A percentile compares a stretch with the other conserved stretches of the same genome.
These are phyloP conservation scores for Chaitophorus viminalis DNA, from an alignment of 2,888 invertebrate species.

Conservation along the genomic window DNA sequence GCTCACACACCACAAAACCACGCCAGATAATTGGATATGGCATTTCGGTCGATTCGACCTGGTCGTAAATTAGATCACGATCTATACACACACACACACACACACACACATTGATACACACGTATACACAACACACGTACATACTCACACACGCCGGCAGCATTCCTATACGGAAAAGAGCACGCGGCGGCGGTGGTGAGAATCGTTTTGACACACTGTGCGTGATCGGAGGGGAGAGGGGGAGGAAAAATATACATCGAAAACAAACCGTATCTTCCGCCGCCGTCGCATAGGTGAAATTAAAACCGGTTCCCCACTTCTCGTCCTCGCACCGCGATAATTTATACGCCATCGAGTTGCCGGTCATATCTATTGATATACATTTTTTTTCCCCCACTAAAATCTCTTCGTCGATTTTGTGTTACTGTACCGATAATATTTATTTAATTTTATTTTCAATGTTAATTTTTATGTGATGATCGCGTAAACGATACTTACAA, in stretches of 20 bases:
- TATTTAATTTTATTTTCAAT: neutral
- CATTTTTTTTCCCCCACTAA: neutral
- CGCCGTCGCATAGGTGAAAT: slow-evolving; percentile 11
- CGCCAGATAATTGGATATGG: slow-evolving; percentile 43
- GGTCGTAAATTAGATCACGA: slow-evolving; percentile 59
- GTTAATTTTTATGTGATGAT: neutral
- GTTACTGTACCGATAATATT: neutral
- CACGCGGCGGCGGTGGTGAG: slow-evolving; percentile 8
- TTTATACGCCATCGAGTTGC: slow-evolving; percentile 14
- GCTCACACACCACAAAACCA: neutral
- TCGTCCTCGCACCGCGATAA: neutral
- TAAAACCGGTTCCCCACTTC: slow-evolving; percentile 11
- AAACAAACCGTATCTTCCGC: slow-evolving; percentile 27
- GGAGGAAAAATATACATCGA: neutral
- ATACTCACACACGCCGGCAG: neutral
- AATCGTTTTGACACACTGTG: slow-evolving; percentile 37
- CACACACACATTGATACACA: no score
- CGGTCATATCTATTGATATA: neutral
- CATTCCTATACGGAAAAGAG: slow-evolving; percentile 25
- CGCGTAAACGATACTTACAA: neutral
- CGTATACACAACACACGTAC: no score
- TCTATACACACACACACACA: neutral
- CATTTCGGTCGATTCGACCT: slow-evolving; percentile 54
- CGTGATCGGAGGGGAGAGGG: neutral
- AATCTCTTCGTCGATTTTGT: neutral